phyloP scores from a whole-genome alignment of 2,113 vertebrate species.

The Eolophus roseicapilla region DNA sequence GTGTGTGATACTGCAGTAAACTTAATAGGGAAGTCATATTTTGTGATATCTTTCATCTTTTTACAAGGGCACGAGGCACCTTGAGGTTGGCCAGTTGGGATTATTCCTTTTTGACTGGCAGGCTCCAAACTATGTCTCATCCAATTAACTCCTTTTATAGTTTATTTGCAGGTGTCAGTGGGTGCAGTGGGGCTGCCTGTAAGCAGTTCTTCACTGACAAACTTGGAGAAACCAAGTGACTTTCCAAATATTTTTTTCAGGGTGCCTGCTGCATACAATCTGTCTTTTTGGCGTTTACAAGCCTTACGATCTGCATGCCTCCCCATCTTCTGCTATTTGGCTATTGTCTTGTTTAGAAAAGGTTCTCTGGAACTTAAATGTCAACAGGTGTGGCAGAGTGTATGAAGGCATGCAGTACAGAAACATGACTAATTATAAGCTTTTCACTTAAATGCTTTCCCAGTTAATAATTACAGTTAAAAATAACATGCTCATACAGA shows the following conservation, averaged over 20 bases:
- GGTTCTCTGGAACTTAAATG: slow-evolving; percentile 38
- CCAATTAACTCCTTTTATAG: background rate
- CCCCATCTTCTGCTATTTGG: slow-evolving; percentile 7
- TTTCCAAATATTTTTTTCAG: slow-evolving; percentile 44
- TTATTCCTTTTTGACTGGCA: background rate
- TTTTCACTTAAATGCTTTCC: background rate
- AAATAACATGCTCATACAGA: background rate
- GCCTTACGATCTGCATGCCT: background rate
- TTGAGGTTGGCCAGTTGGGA: background rate
- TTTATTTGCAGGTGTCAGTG: slow-evolving; percentile 7
- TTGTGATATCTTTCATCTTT: background rate
- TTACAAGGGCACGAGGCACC: background rate
- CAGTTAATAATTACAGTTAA: slow-evolving; percentile 10
- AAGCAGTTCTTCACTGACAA: slow-evolving; percentile 22
- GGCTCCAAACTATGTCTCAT: background rate
- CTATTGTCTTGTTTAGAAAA: slow-evolving; percentile 30
- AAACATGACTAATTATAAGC: slow-evolving; percentile 37
- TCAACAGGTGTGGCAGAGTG: slow-evolving; percentile 24
- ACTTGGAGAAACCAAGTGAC: slow-evolving; percentile 3
- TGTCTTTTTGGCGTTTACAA: slow-evolving; percentile 32
- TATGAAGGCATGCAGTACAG: background rate
- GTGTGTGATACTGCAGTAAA: background rate
- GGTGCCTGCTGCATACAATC: slow-evolving; percentile 32
- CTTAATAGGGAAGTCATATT: background rate
- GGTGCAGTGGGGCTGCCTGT: background rate